Evolutionary conservation across 2,797 vertebrate genomes (phyloP).

Genomic region (Gastrophryne carolinensis): DNA sequence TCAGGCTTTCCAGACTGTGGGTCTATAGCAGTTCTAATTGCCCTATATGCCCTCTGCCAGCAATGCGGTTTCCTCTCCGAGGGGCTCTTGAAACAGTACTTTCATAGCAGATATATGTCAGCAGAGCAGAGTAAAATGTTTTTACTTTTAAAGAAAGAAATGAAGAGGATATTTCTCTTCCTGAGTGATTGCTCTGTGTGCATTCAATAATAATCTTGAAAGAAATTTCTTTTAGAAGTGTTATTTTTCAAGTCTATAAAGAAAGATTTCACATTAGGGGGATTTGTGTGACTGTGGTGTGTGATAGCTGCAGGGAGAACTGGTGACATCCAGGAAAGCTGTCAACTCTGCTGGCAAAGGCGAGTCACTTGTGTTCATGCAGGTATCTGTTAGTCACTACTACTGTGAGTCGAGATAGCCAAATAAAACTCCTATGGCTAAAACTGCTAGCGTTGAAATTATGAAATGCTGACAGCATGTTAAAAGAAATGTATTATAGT

Average conservation of each 20-base stretch:
- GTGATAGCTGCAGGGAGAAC: conserved; percentile 47
- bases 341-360: conserved; percentile 32
- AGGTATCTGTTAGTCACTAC: conserved; percentile 41
- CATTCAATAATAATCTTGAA: conserved; percentile 37
- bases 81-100: neutral
- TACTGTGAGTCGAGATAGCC: conserved; percentile 46
- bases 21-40: too few relatives aligned
- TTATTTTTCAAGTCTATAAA: conserved; percentile 35
- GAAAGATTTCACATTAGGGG: conserved; percentile 4
- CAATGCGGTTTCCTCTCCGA: neutral
- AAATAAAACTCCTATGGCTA: conserved; percentile 45
- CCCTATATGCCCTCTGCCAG: too few relatives aligned
- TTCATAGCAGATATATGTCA: conserved; percentile 2
- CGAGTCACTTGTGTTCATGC: conserved; percentile 41
- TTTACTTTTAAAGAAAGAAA: conserved; percentile 25
- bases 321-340: conserved; percentile 46
- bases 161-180: conserved; percentile 20
- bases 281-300: conserved; percentile 33
- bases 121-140: neutral
- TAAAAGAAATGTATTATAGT: conserved; percentile 41
- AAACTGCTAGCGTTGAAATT: conserved; percentile 38
- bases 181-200: conserved; percentile 12
- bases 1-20: too few relatives aligned
- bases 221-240: conserved; percentile 29
- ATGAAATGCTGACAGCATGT: conserved; percentile 39